Base-by-base conservation (phyloP, 2,888 invertebrate species). In the Alviniconcha strummeri region DNA sequence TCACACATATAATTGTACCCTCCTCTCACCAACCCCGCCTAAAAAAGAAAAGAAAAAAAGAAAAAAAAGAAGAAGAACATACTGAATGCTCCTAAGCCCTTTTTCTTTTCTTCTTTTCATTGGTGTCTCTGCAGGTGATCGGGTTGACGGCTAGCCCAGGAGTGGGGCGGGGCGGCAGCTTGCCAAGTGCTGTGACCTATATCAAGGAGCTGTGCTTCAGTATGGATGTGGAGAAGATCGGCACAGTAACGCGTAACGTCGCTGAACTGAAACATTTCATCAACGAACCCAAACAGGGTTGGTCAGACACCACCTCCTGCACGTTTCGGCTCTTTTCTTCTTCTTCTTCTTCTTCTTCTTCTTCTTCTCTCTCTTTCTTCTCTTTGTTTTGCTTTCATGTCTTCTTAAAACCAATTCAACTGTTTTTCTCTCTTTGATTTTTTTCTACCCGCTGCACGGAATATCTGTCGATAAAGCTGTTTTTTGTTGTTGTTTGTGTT, bases 81-180 rank as follows among this genome's bases (percentile, higher is more conserved):
- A 9, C 64, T 13, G 11, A 13, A 64, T 64, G 64, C 64, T 64
- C 1, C 11, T 64, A 13, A 13, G 9, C 1, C 15, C 15, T 64
- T 64, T 36, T 36, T 36, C 36, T 60, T 60, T 60, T 60, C 13
- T 60, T 60, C 13, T 60, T 36, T 36, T 36, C 36, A 36, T 36
- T 36, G 36, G n/a, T n/a, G 36, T 36, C 36, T 36, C 3, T 36
- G 36, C 19, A 81, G 81, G 52, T 81, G 36, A 60, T 81, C 13
- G 81, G 81, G 8, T 64, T 81, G 75, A 81, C 81, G n/a, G 81
- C 81, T 9, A 81, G 81, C 64, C 81, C 81, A 7, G 81, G 81
- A 11, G 81, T 72, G 6, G 81, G 81, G n/a, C 5, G 17, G 15
- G 81, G 81, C 1, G 75, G 57, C 9, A 75, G 17, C 6, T 15